Evolutionary conservation across 2,888 invertebrate genomes (phyloP).

Genomic region (Caenorhabditis drosophilae): DNA sequence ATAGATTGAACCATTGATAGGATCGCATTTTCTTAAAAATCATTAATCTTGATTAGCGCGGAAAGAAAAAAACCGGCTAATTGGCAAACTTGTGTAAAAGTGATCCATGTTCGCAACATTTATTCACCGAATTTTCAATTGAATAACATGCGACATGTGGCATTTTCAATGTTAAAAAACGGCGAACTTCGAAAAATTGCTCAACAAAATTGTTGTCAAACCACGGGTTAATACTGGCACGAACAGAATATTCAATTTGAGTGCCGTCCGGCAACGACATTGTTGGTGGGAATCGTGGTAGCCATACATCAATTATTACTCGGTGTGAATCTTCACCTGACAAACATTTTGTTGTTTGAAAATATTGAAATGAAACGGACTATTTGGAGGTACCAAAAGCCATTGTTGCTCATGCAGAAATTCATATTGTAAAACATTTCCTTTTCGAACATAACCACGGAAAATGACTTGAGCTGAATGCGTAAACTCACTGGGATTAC

Average conservation of each 20-base stretch:
- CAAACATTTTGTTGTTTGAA: not conserved
- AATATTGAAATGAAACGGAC: slow-evolving; percentile 4
- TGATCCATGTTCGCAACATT: slow-evolving; percentile 49
- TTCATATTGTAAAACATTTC: slow-evolving; percentile 38
- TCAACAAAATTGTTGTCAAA: slow-evolving; percentile 50
- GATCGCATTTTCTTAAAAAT: slow-evolving; percentile 44
- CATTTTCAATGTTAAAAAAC: slow-evolving; percentile 47
- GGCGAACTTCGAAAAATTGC: slow-evolving; percentile 43
- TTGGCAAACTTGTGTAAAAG: slow-evolving; percentile 43
- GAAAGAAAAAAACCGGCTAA: too few relatives aligned
- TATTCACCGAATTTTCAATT: slow-evolving; percentile 45
- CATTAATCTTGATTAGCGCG: not conserved
- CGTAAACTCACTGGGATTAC: slow-evolving; percentile 41
- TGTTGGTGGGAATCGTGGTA: slow-evolving; percentile 57
- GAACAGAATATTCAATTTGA: slow-evolving; percentile 49
- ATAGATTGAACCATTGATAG: slow-evolving; percentile 49
- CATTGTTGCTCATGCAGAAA: slow-evolving; percentile 58
- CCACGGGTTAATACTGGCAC: slow-evolving; percentile 58
- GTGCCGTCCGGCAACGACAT: slow-evolving; percentile 40
- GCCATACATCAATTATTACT: slow-evolving; percentile 51
- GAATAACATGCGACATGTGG: slow-evolving; percentile 50
- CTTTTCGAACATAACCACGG: slow-evolving; percentile 52
- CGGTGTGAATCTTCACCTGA: slow-evolving; percentile 25
- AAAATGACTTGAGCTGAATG: slow-evolving; percentile 54
- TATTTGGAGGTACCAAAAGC: slow-evolving; percentile 38